Evolutionary conservation across 2,797 vertebrate genomes (phyloP).

Genomic region (Margarornis squamiger): DNA sequence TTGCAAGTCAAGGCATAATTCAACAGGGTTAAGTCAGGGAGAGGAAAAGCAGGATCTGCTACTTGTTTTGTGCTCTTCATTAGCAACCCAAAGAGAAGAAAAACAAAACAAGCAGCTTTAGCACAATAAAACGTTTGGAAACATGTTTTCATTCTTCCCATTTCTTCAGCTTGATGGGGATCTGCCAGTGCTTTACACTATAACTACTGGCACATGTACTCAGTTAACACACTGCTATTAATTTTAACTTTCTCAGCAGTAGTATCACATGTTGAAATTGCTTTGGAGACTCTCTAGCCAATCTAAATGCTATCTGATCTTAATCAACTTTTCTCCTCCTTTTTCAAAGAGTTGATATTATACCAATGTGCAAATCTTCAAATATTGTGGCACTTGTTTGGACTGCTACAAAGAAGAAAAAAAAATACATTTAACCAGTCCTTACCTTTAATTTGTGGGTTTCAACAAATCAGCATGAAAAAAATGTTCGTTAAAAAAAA

Average conservation of each 20-base stretch:
- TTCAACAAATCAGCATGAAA: not conserved
- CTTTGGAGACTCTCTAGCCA: not conserved
- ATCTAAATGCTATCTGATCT: not conserved
- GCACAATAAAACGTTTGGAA: not conserved
- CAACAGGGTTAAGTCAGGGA: not conserved
- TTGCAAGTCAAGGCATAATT: not conserved
- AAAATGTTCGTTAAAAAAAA: not conserved
- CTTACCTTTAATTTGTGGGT: not conserved
- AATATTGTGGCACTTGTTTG: not conserved
- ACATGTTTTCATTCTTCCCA: fast-evolving
- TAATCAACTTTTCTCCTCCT: not conserved
- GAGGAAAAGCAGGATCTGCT: not conserved
- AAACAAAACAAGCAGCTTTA: not conserved
- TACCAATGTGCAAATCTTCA: not conserved
- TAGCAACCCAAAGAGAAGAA: not conserved
- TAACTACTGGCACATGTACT: not conserved
- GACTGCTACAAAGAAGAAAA: not conserved
- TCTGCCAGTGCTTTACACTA: not conserved
- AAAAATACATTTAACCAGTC: not conserved
- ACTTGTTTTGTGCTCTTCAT: not conserved
- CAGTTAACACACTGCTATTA: not conserved
- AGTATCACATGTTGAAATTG: not conserved
- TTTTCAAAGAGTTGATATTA: not conserved
- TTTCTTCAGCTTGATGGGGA: not conserved
- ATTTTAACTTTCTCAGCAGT: not conserved